Conservation (phyloP, 2,888 invertebrate species). For the Lochmaea capreae region DNA sequence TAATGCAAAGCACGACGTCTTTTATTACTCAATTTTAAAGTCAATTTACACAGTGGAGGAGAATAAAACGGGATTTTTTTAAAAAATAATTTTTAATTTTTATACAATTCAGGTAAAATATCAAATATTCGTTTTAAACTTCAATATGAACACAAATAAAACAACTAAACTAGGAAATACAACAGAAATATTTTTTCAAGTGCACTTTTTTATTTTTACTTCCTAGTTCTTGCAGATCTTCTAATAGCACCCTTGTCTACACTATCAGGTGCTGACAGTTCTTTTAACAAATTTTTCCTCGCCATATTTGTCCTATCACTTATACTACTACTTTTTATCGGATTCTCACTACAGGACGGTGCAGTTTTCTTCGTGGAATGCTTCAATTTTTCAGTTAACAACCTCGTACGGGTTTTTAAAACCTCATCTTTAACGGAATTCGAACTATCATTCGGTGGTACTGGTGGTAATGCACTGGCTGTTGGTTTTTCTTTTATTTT, state of each 20-base stretch:
- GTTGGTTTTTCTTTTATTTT: constrained; percentile 2
- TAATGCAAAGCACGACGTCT: too few relatives aligned
- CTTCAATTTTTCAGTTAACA: constrained; percentile 42
- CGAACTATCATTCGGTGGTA: neutral
- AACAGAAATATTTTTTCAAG: neutral
- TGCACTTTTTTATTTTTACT: constrained; percentile 8
- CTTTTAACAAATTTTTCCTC: constrained; percentile 40
- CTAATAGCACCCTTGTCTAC: constrained; percentile 36
- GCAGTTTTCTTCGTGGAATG: constrained; percentile 36
- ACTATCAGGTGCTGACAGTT: constrained; percentile 25
- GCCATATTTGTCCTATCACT: constrained; percentile 9
- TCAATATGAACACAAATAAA: neutral
- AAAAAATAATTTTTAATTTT: too few relatives aligned
- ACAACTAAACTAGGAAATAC: neutral
- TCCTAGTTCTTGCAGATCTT: constrained; percentile 41
- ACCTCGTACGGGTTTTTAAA: constrained; percentile 33
- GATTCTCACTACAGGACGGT: constrained; percentile 8
- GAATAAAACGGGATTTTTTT: too few relatives aligned
- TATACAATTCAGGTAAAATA: too few relatives aligned
- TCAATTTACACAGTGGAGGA: too few relatives aligned
- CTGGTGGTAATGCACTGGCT: neutral
- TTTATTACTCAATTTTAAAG: too few relatives aligned
- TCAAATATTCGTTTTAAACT: too few relatives aligned
- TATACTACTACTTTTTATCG: neutral
- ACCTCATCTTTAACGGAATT: constrained; percentile 20